Evolutionary conservation across 2,797 vertebrate genomes (phyloP).

Genomic region (Carcharodon carcharias): DNA sequence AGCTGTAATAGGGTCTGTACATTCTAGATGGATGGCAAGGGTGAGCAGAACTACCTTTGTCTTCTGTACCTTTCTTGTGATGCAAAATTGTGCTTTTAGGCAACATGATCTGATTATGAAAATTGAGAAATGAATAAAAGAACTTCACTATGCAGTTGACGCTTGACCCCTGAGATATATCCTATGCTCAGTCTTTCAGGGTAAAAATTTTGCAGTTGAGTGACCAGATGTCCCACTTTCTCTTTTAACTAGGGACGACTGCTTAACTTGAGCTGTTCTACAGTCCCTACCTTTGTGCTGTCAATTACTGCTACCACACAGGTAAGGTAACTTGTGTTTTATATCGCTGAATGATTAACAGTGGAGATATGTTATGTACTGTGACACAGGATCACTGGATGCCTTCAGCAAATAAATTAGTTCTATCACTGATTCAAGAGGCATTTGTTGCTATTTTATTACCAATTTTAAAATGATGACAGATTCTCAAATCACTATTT

Average conservation of each 20-base stretch:
- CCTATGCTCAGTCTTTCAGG: background rate
- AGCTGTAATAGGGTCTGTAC: background rate
- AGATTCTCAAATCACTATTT: background rate
- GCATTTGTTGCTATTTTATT: background rate
- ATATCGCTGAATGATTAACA: background rate
- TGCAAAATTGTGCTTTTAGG: background rate
- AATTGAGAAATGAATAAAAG: background rate
- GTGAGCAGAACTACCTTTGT: background rate
- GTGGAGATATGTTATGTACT: background rate
- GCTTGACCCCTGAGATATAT: background rate
- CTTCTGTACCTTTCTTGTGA: background rate
- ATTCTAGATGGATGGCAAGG: background rate
- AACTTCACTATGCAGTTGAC: background rate
- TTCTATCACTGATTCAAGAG: background rate
- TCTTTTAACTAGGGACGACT: constrained; percentile 75
- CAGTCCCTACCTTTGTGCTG: constrained; percentile 90
- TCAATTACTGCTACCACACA: constrained; percentile 96
- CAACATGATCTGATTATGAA: background rate
- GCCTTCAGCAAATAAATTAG: background rate
- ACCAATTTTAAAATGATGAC: background rate
- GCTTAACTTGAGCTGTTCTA: constrained; percentile 93
- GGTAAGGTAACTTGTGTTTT: constrained; percentile 52
- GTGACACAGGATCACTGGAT: background rate
- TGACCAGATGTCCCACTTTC: background rate
- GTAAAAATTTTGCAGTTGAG: background rate